Conservation (phyloP, 2,888 invertebrate genomes). For the Branchinecta sandiegonensis region DNA sequence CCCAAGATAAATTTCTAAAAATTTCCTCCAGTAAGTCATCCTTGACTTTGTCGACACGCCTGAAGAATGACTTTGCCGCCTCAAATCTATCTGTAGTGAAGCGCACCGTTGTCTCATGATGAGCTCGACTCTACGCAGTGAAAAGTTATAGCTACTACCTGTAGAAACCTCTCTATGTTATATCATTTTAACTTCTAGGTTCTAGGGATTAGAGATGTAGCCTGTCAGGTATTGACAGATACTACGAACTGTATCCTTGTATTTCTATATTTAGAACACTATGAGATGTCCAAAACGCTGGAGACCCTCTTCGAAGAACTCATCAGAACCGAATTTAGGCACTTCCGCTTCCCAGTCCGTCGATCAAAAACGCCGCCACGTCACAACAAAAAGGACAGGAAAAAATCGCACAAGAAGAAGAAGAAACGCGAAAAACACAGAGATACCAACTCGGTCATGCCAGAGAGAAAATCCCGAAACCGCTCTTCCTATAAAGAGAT, state of each 20-base stretch:
- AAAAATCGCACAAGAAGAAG: slow-evolving; percentile 22
- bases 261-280: neutral
- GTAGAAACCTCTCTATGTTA: too few relatives aligned
- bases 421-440: slow-evolving; percentile 31
- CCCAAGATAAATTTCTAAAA: too few relatives aligned
- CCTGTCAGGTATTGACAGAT: too few relatives aligned
- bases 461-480: slow-evolving; percentile 24
- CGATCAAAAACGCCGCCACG: slow-evolving; percentile 21
- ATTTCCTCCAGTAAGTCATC: too few relatives aligned
- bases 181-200: too few relatives aligned
- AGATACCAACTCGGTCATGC: slow-evolving; percentile 19
- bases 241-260: slow-evolving; percentile 16
- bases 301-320: slow-evolving; percentile 3
- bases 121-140: too few relatives aligned
- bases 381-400: slow-evolving; percentile 19
- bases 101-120: too few relatives aligned
- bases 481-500: slow-evolving; percentile 22
- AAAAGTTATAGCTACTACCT: too few relatives aligned
- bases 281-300: neutral
- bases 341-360: slow-evolving; percentile 29
- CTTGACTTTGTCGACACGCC: too few relatives aligned
- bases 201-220: too few relatives aligned
- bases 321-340: neutral
- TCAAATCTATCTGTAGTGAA: too few relatives aligned
- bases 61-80: too few relatives aligned